Conservation (phyloP, 2,113 vertebrate species). For the Helogale parvula region DNA sequence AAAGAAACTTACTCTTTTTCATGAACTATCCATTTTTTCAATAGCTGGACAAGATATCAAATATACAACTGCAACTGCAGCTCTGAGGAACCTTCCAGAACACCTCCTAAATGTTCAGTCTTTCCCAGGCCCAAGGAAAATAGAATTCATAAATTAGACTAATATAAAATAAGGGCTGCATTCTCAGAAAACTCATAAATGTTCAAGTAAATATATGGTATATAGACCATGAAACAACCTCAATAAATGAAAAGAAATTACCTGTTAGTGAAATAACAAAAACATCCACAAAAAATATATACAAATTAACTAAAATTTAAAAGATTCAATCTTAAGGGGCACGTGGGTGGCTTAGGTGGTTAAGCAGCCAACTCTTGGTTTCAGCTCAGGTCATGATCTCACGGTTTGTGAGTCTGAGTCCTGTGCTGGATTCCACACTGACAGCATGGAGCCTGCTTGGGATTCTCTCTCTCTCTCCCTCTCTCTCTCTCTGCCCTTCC, state of each 20-base stretch:
- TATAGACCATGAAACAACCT: neutral
- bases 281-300: constrained; percentile 14
- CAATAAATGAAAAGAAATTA: constrained; percentile 36
- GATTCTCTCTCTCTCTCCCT: too few relatives aligned
- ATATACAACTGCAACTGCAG: neutral
- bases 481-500: too few relatives aligned
- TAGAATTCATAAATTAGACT: constrained; percentile 36
- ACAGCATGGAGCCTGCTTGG: too few relatives aligned
- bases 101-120: neutral
- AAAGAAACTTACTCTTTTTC: constrained; percentile 14
- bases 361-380: too few relatives aligned
- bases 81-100: neutral
- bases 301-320: constrained; percentile 26
- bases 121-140: constrained; percentile 1
- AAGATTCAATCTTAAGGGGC: neutral
- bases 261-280: constrained; percentile 1
- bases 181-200: constrained; percentile 44
- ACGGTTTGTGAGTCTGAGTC: too few relatives aligned
- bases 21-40: constrained; percentile 12
- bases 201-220: neutral
- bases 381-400: too few relatives aligned
- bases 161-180: neutral
- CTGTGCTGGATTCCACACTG: too few relatives aligned
- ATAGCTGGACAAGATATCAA: constrained; percentile 28
- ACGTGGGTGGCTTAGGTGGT: too few relatives aligned